These are phyloP conservation scores for Entosphenus tridentatus DNA, from an alignment of 2,113 vertebrate species.

Conservation along the genomic window DNA sequence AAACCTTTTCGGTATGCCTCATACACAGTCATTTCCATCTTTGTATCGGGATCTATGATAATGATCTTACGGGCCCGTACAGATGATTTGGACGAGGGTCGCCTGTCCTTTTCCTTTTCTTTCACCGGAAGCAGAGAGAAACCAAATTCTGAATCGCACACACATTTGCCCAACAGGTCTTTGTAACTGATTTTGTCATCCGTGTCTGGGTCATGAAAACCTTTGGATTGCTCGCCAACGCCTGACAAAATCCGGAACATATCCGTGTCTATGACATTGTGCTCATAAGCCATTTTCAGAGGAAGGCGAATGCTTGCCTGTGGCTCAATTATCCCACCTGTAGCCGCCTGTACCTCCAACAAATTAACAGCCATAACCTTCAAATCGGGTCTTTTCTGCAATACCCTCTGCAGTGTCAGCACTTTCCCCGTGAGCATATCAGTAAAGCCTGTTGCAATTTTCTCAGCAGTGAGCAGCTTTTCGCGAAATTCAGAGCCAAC, in stretches of 20 bases:
- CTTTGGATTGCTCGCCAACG: not conserved
- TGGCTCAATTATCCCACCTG: not conserved
- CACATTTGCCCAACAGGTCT: not conserved
- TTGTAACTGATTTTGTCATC: not conserved
- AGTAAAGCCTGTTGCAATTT: not conserved
- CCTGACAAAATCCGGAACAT: not conserved
- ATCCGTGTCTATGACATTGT: not conserved
- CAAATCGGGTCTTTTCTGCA: not conserved
- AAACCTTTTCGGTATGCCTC: conserved; percentile 64
- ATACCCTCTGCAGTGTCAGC: not conserved
- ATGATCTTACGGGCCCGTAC: conserved; percentile 29
- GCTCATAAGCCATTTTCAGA: not conserved
- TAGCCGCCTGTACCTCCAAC: not conserved
- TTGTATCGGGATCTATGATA: conserved; percentile 72
- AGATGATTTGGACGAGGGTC: not conserved
- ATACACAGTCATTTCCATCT: conserved; percentile 72
- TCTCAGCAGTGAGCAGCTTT: not conserved
- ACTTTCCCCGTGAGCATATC: not conserved
- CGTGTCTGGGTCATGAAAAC: not conserved
- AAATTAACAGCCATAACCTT: not conserved
- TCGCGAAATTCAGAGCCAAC: not conserved
- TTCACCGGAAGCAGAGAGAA: conserved; percentile 1
- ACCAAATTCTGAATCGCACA: not conserved
- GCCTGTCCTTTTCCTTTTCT: not conserved
- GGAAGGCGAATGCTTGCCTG: not conserved